Evolutionary conservation across 2,113 vertebrate species (phyloP), one percentile per base, ranked within the genome.

Genomic region (Myxocyprinus asiaticus): DNA sequence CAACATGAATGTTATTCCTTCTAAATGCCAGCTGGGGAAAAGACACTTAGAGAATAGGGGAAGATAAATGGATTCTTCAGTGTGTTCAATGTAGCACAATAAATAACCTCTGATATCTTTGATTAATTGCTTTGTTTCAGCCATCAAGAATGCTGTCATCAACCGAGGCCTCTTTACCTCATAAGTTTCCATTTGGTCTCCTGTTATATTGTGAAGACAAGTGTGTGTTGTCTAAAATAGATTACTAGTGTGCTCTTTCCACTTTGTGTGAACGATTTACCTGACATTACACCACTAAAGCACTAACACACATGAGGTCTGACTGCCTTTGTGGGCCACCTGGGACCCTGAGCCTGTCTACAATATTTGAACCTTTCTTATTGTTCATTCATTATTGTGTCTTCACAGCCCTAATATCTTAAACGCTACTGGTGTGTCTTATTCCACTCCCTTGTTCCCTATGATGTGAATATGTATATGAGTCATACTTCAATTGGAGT

Each of bases 61-160:
- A 22, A n/a, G 47, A 22, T 14, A 55, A 51, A 7, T 42, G 47
- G 9, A 48, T 4, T 45, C 55, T 33, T 58, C 70, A 59, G 3
- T n/a, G 55, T 59, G 11, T 67, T 56, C 4, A 51, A 5, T 33
- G 9, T n/a, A 33, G 51, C 58, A 3, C 14, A 42, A 22, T 66
- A 59, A 51, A 50, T 68, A 11, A 73, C 44, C 51, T 42, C 12
- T 78, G 33, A 62, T 33, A 22, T 61, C 63, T 58, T 65, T 78
- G 63, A 78, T 67, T 15, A 74, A 63, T 75, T 22, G 55, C 47
- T 78, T 82, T 63, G 33, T 15, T 14, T 69, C 50, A 14, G 4
- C 47, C 22, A 75, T 74, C 45, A 51, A 67, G 14, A 11, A 81
- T 14, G 45, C 22, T 81, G 64, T 15, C 67, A 67, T 48, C 12